Evolutionary conservation across 2,113 vertebrate species (phyloP).

Genomic region (Bucco capensis): DNA sequence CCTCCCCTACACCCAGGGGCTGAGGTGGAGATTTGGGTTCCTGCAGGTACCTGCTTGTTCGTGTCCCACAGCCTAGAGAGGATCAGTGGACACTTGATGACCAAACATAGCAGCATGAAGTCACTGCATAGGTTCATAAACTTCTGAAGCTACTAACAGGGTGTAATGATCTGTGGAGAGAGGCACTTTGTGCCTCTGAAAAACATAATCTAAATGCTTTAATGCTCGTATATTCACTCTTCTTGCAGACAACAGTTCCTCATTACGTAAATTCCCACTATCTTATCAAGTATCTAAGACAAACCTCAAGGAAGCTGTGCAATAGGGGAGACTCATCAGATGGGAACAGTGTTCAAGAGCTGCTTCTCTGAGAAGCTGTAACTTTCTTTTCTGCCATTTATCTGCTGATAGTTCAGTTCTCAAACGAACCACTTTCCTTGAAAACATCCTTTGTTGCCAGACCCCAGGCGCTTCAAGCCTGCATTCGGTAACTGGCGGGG

Average conservation of each 20-base stretch:
- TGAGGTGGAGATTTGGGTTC: not conserved
- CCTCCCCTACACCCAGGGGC: not conserved
- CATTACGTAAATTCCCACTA: not conserved
- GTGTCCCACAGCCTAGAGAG: not conserved
- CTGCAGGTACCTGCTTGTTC: rapidly evolving
- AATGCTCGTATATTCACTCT: not conserved
- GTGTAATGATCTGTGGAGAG: not conserved
- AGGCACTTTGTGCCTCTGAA: not conserved
- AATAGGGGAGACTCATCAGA: not conserved
- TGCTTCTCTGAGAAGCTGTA: not conserved
- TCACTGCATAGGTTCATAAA: not conserved
- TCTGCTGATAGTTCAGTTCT: not conserved
- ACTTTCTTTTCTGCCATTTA: not conserved
- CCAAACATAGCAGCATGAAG: not conserved
- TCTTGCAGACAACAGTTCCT: not conserved
- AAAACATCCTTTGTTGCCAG: not conserved
- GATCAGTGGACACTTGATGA: not conserved
- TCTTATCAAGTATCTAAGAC: not conserved
- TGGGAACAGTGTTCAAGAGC: not conserved
- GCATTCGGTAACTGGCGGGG: rapidly evolving
- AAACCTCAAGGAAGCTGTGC: not conserved
- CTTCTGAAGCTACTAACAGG: not conserved
- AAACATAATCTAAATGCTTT: not conserved
- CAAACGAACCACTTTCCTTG: not conserved
- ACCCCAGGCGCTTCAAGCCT: rapidly evolving